Percentiles rank a stretch among this genome's conserved stretches.
phyloP scores from a whole-genome alignment of 2,797 vertebrate genomes.

The Sebastes trivittatus region DNA sequence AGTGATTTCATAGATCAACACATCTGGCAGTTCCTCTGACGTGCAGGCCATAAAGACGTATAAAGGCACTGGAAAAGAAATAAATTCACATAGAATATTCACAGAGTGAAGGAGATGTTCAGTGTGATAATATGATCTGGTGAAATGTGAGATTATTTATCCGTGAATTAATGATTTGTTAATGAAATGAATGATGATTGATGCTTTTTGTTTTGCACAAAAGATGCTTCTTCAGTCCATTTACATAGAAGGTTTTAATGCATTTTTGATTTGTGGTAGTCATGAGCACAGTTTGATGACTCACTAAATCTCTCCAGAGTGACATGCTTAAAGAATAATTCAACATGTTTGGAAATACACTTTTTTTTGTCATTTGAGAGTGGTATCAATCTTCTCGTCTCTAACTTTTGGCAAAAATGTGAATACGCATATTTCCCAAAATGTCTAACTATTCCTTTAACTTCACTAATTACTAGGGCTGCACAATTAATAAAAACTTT shows the following conservation, averaged over 20 bases:
- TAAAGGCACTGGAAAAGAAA: slow-evolving; percentile 1
- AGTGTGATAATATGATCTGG: slow-evolving; percentile 19
- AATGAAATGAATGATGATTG: slow-evolving; percentile 20
- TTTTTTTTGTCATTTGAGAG: background rate
- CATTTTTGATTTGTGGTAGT: slow-evolving; percentile 21
- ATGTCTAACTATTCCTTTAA: background rate
- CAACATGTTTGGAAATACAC: background rate
- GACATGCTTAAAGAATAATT: background rate
- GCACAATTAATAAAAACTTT: too few relatives aligned
- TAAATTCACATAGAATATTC: background rate
- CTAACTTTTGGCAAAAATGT: background rate
- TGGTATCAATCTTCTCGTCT: background rate
- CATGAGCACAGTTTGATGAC: slow-evolving; percentile 23
- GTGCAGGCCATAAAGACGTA: slow-evolving; percentile 21
- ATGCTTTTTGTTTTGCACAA: slow-evolving; percentile 12
- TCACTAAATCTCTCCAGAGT: slow-evolving; percentile 9
- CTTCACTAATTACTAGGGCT: background rate
- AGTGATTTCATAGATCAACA: slow-evolving; percentile 19
- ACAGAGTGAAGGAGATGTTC: slow-evolving; percentile 4
- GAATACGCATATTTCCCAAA: background rate
- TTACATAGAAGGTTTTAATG: slow-evolving; percentile 8
- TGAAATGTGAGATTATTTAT: slow-evolving; percentile 17
- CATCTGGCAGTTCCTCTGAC: slow-evolving; percentile 24
- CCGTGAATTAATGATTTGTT: slow-evolving; percentile 20
- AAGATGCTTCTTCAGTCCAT: slow-evolving; percentile 11